Percentiles rank a stretch among this genome's conserved stretches.
Evolutionary conservation across 2,113 vertebrate species (phyloP).

Genomic region (Calonectris borealis): DNA sequence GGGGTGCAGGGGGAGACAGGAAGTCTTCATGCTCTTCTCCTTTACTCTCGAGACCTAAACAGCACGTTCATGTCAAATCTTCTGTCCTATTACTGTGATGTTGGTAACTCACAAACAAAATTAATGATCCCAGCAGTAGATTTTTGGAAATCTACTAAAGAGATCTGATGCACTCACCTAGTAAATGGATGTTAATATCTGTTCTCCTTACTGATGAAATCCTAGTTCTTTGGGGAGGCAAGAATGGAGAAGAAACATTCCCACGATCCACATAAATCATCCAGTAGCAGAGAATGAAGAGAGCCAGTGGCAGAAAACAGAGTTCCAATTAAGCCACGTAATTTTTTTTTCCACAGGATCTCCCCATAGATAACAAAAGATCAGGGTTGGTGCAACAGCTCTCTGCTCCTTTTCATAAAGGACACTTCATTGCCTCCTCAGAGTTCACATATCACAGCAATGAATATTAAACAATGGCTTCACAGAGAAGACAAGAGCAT

Average conservation of each 20-base stretch:
- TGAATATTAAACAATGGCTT: not conserved
- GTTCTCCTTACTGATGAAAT: not conserved
- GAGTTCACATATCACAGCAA: not conserved
- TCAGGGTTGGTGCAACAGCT: not conserved
- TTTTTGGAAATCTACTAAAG: not conserved
- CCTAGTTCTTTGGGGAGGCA: not conserved
- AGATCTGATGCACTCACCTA: not conserved
- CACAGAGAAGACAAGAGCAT: not conserved
- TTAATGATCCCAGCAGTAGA: not conserved
- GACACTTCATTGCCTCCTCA: not conserved
- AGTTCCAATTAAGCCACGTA: not conserved
- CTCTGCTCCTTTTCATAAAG: not conserved
- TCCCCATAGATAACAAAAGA: not conserved
- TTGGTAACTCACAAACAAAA: not conserved
- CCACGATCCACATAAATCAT: not conserved
- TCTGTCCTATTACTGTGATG: not conserved
- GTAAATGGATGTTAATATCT: not conserved
- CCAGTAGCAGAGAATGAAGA: not conserved
- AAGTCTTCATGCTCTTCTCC: not conserved
- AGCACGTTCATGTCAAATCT: not conserved
- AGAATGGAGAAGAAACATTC: not conserved
- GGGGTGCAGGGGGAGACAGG: not conserved
- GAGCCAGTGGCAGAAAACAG: not conserved
- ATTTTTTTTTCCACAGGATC: not conserved
- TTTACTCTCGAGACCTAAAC: not conserved